phyloP scores from a whole-genome alignment of 2,888 invertebrate species.

The Gerris lacustris region DNA sequence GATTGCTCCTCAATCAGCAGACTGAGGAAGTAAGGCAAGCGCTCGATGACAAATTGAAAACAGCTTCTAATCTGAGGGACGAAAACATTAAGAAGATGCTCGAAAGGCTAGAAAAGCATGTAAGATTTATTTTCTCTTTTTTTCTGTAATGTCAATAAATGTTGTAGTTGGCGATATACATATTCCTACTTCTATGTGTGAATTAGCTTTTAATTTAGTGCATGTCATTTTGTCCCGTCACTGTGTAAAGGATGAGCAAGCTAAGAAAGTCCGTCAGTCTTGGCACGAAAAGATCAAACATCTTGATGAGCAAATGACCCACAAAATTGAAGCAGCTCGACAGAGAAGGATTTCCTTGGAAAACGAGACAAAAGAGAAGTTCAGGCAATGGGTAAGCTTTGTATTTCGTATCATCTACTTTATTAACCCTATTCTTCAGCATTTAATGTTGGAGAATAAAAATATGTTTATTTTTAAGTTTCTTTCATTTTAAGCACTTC shows the following conservation, averaged over 20 bases:
- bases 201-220: constrained; percentile 31
- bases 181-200: constrained; percentile 13
- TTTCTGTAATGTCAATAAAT: constrained; percentile 11
- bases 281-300: constrained; percentile 55
- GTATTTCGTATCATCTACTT: constrained; percentile 30
- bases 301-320: constrained; percentile 56
- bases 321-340: constrained; percentile 54
- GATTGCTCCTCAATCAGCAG: constrained; percentile 70
- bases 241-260: constrained; percentile 55
- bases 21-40: constrained; percentile 73
- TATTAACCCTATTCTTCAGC: constrained; percentile 4
- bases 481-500: too few species aligned
- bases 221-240: constrained; percentile 28
- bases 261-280: constrained; percentile 54
- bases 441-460: too few species aligned
- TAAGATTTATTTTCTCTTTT: constrained; percentile 41
- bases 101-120: constrained; percentile 82
- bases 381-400: constrained; percentile 60
- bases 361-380: constrained; percentile 62
- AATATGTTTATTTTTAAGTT: too few species aligned
- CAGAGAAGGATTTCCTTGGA: constrained; percentile 61
- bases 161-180: constrained; percentile 15
- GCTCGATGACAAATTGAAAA: constrained; percentile 76
- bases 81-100: constrained; percentile 84
- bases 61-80: constrained; percentile 76